A percentile compares a stretch with the other conserved stretches of the same genome.
These are phyloP conservation scores for Eublepharis macularius DNA, from an alignment of 2,113 vertebrate genomes.

Conservation along the genomic window DNA sequence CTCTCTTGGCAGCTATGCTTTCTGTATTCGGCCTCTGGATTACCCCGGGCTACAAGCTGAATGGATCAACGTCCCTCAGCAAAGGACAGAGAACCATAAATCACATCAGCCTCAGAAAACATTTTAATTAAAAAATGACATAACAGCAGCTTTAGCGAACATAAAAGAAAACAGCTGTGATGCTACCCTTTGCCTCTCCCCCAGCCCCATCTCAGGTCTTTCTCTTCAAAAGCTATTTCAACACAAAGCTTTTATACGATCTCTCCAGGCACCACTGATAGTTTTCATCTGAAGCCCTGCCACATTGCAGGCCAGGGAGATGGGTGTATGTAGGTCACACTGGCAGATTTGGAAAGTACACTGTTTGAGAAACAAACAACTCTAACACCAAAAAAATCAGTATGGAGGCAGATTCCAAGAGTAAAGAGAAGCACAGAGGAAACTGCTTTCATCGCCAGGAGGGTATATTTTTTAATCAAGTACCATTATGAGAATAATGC, in stretches of 20 bases:
- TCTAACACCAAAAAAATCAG: neutral
- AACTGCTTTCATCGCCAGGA: conserved; percentile 11
- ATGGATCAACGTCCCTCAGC: neutral
- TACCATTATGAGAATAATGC: neutral
- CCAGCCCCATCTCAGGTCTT: neutral
- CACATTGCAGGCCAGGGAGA: neutral
- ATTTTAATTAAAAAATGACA: conserved; percentile 64
- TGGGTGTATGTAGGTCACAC: neutral
- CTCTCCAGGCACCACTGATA: conserved; percentile 11
- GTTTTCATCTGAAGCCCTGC: neutral
- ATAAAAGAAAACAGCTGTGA: conserved; percentile 60
- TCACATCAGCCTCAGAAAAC: conserved; percentile 56
- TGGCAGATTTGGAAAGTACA: neutral
- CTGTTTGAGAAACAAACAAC: neutral
- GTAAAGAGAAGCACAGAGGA: neutral
- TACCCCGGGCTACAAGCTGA: neutral
- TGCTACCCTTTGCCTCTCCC: conserved; percentile 12
- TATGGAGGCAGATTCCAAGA: neutral
- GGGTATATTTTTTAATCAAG: neutral
- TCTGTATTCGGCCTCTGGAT: neutral
- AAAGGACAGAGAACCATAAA: conserved; percentile 57
- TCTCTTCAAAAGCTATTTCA: conserved; percentile 42
- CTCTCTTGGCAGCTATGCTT: neutral
- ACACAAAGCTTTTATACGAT: conserved; percentile 27
- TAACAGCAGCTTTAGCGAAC: conserved; percentile 51